Evolutionary conservation across 2,888 invertebrate species (phyloP).

Genomic region (Oscheius sp.): DNA sequence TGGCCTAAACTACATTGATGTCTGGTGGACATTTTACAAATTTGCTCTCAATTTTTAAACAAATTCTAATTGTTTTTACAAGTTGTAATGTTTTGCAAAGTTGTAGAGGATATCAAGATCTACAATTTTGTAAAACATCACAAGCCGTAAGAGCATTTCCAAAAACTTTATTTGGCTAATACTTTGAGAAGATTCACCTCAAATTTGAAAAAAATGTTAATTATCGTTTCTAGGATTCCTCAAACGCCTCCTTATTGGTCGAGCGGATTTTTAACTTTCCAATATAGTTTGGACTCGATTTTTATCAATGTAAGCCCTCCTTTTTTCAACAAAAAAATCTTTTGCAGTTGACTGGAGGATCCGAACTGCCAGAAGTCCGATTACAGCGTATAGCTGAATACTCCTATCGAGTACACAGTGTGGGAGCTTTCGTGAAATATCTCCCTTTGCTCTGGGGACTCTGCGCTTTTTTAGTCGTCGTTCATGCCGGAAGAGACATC

Average conservation of each 20-base stretch:
- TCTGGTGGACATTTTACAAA: no score
- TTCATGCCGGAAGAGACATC: slow-evolving; percentile 63
- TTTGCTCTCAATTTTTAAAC: no score
- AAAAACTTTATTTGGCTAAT: no score
- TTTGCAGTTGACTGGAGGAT: background rate
- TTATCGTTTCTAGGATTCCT: slow-evolving; percentile 41
- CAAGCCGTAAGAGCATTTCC: no score
- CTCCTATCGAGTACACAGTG: slow-evolving; percentile 32
- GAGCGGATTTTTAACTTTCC: slow-evolving; percentile 55
- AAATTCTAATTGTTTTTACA: no score
- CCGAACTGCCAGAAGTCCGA: background rate
- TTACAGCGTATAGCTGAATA: slow-evolving; percentile 44
- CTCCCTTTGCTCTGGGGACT: slow-evolving; percentile 57
- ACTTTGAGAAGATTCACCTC: no score
- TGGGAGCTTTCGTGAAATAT: slow-evolving; percentile 36
- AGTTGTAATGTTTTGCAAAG: no score
- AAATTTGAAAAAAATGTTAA: background rate
- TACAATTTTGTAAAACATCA: no score
- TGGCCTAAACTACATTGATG: no score
- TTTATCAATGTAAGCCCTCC: slow-evolving; percentile 22
- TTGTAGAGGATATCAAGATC: no score
- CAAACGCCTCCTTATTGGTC: slow-evolving; percentile 61
- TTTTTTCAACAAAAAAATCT: background rate
- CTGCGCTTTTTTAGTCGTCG: slow-evolving; percentile 52
- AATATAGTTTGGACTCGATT: slow-evolving; percentile 55